These are phyloP conservation scores for Silurus asotus DNA, from an alignment of 2,113 vertebrate genomes.

Conservation along the genomic window DNA sequence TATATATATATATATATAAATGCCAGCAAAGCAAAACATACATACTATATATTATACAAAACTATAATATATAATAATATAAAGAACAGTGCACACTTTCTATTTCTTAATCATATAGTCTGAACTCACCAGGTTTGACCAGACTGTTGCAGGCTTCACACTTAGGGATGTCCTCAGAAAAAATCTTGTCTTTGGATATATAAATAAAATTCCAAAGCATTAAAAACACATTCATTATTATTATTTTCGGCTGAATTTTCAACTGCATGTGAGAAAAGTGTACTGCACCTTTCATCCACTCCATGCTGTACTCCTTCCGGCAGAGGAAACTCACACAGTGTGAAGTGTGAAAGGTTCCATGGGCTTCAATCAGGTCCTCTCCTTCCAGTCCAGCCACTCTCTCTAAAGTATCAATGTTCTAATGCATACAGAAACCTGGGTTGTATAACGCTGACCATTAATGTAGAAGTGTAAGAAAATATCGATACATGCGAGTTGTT, in stretches of 20 bases:
- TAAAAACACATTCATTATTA: neutral
- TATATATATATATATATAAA: neutral
- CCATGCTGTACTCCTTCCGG: conserved; percentile 74
- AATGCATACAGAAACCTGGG: conserved; percentile 12
- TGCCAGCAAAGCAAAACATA: neutral
- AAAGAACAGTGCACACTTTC: neutral
- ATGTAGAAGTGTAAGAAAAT: too few species aligned
- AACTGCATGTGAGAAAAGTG: neutral
- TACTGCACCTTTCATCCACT: conserved; percentile 88
- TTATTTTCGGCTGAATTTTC: neutral
- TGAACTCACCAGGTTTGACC: conserved; percentile 86
- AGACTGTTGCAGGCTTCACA: conserved; percentile 84
- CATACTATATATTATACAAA: too few species aligned
- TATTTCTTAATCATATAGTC: neutral
- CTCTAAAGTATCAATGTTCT: conserved; percentile 93
- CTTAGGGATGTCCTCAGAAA: conserved; percentile 79
- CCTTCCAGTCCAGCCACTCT: conserved; percentile 81
- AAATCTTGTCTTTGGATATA: conserved; percentile 79
- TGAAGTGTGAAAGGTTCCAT: conserved; percentile 86
- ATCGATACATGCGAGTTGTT: too few species aligned
- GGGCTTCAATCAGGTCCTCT: conserved; percentile 85
- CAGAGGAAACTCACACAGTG: conserved; percentile 82
- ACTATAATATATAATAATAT: too few species aligned
- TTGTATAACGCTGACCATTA: neutral
- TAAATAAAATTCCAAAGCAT: neutral